Evolutionary conservation across 2,113 vertebrate species (phyloP).

Genomic region (Coptodon rendalli): DNA sequence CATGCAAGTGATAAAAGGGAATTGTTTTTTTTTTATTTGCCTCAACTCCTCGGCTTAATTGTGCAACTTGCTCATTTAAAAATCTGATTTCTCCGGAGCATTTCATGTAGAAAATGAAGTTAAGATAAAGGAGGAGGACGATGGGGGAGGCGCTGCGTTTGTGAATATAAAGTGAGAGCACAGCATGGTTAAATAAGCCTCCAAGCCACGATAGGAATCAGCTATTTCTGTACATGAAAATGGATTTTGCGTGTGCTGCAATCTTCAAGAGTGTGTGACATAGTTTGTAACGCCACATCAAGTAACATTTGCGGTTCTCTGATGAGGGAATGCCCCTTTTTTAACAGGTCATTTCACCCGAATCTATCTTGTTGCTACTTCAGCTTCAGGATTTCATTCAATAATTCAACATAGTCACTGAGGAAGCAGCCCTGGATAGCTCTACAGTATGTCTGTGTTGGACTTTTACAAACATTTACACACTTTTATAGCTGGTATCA

Average conservation of each 20-base stretch:
- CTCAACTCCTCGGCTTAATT: background rate
- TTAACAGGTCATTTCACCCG: background rate
- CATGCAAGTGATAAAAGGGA: background rate
- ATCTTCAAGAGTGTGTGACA: background rate
- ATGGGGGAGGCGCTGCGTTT: background rate
- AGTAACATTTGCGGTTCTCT: background rate
- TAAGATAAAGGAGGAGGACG: background rate
- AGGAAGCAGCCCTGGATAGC: background rate
- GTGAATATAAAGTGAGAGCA: conserved; percentile 21
- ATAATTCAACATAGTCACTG: background rate
- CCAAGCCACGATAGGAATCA: conserved; percentile 8
- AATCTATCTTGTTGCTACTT: background rate
- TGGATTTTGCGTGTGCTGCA: background rate
- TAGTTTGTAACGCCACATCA: background rate
- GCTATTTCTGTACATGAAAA: conserved; percentile 22
- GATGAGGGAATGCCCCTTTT: background rate
- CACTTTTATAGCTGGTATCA: background rate
- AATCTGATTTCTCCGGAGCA: background rate
- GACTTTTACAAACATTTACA: background rate
- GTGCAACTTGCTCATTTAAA: background rate
- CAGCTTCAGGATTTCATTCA: background rate
- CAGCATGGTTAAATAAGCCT: conserved; percentile 8
- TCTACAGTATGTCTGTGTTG: background rate
- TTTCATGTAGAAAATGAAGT: conserved; percentile 21
- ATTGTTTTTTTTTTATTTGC: background rate